Conservation (phyloP, 2,113 vertebrate genomes). For the rabbit (Oryctolagus cuniculus) region DNA sequence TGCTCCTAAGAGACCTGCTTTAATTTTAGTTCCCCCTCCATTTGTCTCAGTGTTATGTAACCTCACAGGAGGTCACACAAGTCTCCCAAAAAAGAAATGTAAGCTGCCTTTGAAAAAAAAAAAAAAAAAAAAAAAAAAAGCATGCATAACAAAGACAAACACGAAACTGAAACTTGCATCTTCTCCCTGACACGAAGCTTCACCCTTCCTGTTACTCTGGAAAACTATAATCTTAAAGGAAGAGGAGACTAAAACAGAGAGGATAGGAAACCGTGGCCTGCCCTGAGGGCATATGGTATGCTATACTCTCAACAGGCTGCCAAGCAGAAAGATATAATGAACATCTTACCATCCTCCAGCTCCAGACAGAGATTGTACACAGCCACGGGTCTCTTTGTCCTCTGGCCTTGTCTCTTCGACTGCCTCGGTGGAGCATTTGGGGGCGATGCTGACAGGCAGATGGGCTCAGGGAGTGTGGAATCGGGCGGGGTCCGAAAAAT, state of each 20-base stretch:
- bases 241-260: conserved; percentile 73
- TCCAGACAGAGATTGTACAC: conserved; percentile 97
- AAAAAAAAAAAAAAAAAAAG: conserved; percentile 76
- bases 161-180: conserved; percentile 66
- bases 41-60: conserved; percentile 86
- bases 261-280: conserved; percentile 60
- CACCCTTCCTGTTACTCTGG: conserved; percentile 46
- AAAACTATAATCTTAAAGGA: conserved; percentile 54
- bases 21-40: conserved; percentile 86
- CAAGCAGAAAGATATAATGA: conserved; percentile 69
- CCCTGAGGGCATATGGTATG: conserved; percentile 4
- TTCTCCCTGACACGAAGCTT: conserved; percentile 24
- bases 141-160: conserved; percentile 73
- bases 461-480: conserved; percentile 87
- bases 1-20: conserved; percentile 83
- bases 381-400: conserved; percentile 94
- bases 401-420: conserved; percentile 93
- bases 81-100: conserved; percentile 84
- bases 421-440: conserved; percentile 94
- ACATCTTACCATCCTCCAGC: conserved; percentile 94
- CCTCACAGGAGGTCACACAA: conserved; percentile 87
- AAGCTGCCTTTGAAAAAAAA: conserved; percentile 79
- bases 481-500: conserved; percentile 96
- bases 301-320: conserved; percentile 39
- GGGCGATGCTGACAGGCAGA: conserved; percentile 85